Percentiles rank a stretch among this genome's conserved stretches.
These are phyloP conservation scores for Drosophila tripunctata DNA, from an alignment of 2,888 invertebrate species.

Conservation along the genomic window DNA sequence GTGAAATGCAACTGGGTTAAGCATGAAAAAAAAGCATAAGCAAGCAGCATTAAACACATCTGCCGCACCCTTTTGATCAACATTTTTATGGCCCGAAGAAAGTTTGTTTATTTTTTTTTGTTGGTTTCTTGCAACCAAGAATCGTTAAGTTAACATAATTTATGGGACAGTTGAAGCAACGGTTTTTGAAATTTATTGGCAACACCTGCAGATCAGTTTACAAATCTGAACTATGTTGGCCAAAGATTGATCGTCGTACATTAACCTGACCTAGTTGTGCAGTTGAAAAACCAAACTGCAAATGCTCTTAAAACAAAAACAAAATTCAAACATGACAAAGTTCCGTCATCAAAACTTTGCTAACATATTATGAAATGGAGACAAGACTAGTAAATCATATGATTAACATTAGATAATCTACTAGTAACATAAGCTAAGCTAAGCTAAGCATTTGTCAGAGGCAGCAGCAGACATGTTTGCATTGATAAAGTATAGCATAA, in stretches of 20 bases:
- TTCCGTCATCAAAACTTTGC: neutral
- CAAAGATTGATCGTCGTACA: constrained; percentile 7
- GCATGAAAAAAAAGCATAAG: too few species aligned
- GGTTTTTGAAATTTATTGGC: neutral
- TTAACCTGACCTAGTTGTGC: constrained; percentile 6
- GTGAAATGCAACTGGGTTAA: constrained; percentile 12
- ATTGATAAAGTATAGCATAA: too few species aligned
- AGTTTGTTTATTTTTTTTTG: constrained; percentile 20
- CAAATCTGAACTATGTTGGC: constrained; percentile 1
- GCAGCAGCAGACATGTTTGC: too few species aligned
- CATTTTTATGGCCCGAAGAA: constrained; percentile 29
- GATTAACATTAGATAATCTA: neutral
- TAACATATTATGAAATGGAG: neutral
- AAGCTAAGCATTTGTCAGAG: too few species aligned
- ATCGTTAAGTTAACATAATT: constrained; percentile 33
- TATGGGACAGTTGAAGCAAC: constrained; percentile 21
- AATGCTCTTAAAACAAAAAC: neutral
- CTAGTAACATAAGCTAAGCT: too few species aligned
- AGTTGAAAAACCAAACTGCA: constrained; percentile 5
- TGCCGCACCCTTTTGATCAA: constrained; percentile 28
- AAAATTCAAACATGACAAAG: neutral
- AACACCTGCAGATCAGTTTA: constrained; percentile 1
- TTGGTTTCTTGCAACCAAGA: too few species aligned
- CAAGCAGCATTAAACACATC: constrained; percentile 24
- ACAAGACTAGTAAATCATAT: neutral